A percentile compares a stretch with the other conserved stretches of the same genome.
Evolutionary conservation across 2,888 invertebrate genomes (phyloP).

Genomic region (Dimorphilus gyrociliatus): DNA sequence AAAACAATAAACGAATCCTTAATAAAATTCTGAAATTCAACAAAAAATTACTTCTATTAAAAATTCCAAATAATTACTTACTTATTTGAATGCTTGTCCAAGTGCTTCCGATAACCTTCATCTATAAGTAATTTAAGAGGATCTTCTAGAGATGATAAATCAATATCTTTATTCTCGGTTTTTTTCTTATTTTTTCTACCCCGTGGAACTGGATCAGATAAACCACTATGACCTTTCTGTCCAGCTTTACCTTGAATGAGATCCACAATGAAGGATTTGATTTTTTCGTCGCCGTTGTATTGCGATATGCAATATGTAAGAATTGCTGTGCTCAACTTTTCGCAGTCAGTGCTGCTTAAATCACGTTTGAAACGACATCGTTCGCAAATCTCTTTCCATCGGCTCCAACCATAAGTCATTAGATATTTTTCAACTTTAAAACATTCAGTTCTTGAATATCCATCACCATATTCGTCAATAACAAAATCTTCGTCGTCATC

Average conservation of each 20-base stretch:
- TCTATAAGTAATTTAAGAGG: slow-evolving; percentile 75
- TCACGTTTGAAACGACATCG: slow-evolving; percentile 80
- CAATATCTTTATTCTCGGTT: slow-evolving; percentile 5
- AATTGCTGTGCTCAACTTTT: slow-evolving; percentile 90
- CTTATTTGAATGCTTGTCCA: slow-evolving; percentile 86
- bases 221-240: slow-evolving; percentile 41
- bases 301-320: slow-evolving; percentile 73
- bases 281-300: slow-evolving; percentile 94
- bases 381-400: slow-evolving; percentile 84
- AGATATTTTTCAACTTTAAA: slow-evolving; percentile 92
- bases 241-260: no score
- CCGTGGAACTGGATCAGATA: slow-evolving; percentile 66
- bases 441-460: slow-evolving; percentile 86
- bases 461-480: slow-evolving; percentile 53
- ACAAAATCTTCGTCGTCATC: slow-evolving; percentile 33
- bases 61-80: no score
- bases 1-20: slow-evolving; percentile 91
- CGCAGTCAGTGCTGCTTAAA: slow-evolving; percentile 75
- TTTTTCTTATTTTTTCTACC: slow-evolving; percentile 34
- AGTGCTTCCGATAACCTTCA: slow-evolving; percentile 85
- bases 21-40: no score
- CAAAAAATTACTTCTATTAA: no score
- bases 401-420: slow-evolving; percentile 89
- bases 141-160: slow-evolving; percentile 42
- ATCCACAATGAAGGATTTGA: slow-evolving; percentile 92